Percentiles rank a stretch among this genome's conserved stretches.
Conservation (phyloP, 2,888 invertebrate species). For the Oasisia sp. region DNA sequence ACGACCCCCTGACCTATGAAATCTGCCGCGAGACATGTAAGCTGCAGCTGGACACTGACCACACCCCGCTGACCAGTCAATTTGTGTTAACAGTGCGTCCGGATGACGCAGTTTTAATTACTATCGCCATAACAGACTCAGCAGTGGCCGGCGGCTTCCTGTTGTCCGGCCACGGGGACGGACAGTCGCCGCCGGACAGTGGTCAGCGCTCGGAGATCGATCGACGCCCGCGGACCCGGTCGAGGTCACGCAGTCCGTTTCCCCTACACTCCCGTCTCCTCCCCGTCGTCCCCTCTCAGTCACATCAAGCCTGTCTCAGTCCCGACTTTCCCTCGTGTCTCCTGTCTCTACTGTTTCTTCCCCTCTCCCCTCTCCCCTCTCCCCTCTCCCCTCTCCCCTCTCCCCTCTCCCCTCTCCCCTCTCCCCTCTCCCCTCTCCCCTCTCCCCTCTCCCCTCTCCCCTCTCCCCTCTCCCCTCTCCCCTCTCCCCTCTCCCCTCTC, state of each 20-base stretch:
- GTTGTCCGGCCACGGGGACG: neutral
- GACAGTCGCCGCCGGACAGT: neutral
- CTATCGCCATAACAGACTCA: neutral
- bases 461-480: too few relatives aligned
- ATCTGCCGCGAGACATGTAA: neutral
- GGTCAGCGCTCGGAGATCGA: neutral
- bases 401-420: too few relatives aligned
- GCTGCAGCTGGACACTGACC: neutral
- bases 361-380: too few relatives aligned
- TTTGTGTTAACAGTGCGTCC: neutral
- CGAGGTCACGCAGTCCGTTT: neutral
- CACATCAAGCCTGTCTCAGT: too few relatives aligned
- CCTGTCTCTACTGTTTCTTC: too few relatives aligned
- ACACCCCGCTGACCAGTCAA: neutral
- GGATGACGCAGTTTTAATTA: slow-evolving; percentile 5
- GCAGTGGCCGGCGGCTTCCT: neutral
- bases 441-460: too few relatives aligned
- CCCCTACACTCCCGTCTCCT: neutral
- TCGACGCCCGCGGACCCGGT: neutral
- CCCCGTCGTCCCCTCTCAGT: neutral
- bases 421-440: too few relatives aligned
- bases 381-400: too few relatives aligned
- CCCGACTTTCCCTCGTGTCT: too few relatives aligned
- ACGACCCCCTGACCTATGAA: neutral
- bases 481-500: too few relatives aligned